These are phyloP conservation scores for Amphipoea lucens DNA, from an alignment of 2,888 invertebrate genomes.

Conservation along the genomic window DNA sequence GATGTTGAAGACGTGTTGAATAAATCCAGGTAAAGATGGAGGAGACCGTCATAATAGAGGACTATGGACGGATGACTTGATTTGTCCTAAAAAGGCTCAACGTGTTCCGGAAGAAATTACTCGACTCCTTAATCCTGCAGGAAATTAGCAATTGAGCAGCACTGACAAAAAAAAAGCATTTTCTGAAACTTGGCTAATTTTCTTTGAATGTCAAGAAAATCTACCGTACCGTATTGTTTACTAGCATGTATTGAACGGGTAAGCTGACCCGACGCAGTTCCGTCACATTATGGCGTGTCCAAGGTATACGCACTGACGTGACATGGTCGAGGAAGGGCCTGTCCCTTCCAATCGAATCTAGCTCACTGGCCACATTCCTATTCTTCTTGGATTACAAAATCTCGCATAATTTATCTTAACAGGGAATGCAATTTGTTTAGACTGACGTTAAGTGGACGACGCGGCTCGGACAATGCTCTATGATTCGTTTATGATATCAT, in stretches of 20 bases:
- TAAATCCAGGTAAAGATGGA: background rate
- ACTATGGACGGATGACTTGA: too few species aligned
- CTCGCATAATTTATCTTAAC: conserved; percentile 75
- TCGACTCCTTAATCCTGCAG: background rate
- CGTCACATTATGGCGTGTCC: conserved; percentile 26
- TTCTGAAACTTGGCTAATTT: too few species aligned
- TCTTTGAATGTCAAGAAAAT: background rate
- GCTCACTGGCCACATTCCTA: conserved; percentile 64
- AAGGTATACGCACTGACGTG: conserved; percentile 38
- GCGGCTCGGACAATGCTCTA: conserved; percentile 63
- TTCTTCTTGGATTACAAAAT: conserved; percentile 76
- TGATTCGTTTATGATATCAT: conserved; percentile 67
- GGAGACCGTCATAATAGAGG: too few species aligned
- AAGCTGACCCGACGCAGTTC: conserved; percentile 31
- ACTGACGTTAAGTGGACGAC: conserved; percentile 68
- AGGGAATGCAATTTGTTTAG: conserved; percentile 76
- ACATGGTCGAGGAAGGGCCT: conserved; percentile 58
- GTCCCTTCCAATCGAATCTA: conserved; percentile 65
- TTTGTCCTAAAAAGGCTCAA: background rate
- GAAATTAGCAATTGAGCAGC: background rate
- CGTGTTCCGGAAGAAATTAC: background rate
- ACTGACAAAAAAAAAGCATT: background rate
- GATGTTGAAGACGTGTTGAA: background rate
- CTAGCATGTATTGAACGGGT: background rate
- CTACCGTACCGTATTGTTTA: background rate